Evolutionary conservation across 2,113 vertebrate genomes (phyloP).

Genomic region (Pedetes capensis): DNA sequence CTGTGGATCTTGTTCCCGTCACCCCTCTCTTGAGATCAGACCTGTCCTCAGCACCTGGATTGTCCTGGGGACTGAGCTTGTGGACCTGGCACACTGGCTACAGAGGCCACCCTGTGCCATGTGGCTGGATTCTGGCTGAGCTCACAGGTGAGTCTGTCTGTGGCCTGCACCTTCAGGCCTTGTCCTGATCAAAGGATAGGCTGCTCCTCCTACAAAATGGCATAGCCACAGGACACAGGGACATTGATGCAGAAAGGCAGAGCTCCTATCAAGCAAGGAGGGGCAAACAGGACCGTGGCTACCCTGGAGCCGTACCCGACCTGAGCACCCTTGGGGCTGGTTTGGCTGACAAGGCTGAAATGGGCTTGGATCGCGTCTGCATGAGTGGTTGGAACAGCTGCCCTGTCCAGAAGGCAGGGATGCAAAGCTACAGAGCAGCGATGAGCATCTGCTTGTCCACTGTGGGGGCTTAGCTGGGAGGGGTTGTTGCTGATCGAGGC

Average conservation of each 20-base stretch:
- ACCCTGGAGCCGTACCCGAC: neutral
- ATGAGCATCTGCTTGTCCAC: neutral
- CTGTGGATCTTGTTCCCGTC: no score
- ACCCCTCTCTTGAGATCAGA: neutral
- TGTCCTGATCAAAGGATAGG: neutral
- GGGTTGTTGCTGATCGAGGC: no score
- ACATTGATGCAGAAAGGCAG: neutral
- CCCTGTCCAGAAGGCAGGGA: no score
- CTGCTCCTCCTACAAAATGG: no score
- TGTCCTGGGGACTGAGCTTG: neutral
- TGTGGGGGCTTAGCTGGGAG: rapidly evolving
- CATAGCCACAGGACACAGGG: neutral
- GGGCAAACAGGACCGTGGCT: neutral
- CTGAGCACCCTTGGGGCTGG: neutral
- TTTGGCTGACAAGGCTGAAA: rapidly evolving
- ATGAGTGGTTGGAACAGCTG: rapidly evolving
- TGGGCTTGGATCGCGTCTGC: neutral
- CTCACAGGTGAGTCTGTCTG: neutral
- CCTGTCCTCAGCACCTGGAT: neutral
- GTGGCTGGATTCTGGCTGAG: neutral
- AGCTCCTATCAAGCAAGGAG: neutral
- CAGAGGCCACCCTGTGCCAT: neutral
- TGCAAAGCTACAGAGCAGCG: rapidly evolving
- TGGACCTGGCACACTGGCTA: neutral
- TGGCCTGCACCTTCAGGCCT: no score